phyloP scores from a whole-genome alignment of 2,888 invertebrate genomes.

The Oxytorus armatus region DNA sequence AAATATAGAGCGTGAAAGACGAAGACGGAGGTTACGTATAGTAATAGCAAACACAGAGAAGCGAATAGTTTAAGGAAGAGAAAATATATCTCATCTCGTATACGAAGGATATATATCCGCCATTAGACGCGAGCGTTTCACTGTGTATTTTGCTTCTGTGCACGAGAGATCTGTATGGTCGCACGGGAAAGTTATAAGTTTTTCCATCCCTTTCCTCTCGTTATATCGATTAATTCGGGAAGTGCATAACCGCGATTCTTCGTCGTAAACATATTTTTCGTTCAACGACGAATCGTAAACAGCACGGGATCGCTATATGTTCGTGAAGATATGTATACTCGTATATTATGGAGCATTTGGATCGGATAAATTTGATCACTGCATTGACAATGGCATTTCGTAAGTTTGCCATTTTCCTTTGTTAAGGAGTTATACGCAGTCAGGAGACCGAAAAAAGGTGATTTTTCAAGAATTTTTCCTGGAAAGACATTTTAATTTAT shows the following conservation, averaged over 20 bases:
- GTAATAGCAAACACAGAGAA: neutral
- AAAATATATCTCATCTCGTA: conserved; percentile 18
- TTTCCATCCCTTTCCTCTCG: conserved; percentile 22
- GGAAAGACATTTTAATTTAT: no score
- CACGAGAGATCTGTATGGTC: neutral
- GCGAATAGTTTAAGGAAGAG: neutral
- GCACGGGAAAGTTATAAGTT: conserved; percentile 8
- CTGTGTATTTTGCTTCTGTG: neutral
- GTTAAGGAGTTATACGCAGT: no score
- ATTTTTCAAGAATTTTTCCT: no score
- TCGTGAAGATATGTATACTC: neutral
- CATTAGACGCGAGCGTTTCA: neutral
- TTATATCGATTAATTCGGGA: conserved; percentile 52
- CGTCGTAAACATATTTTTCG: conserved; percentile 66
- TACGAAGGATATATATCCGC: neutral
- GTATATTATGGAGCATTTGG: no score
- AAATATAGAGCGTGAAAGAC: conserved; percentile 19
- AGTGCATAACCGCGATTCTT: conserved; percentile 2
- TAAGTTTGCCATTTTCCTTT: no score
- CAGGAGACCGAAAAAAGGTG: no score
- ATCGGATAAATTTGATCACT: no score
- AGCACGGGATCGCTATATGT: conserved; percentile 16
- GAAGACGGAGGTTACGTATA: conserved; percentile 5
- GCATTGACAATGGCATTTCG: no score
- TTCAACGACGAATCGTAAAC: conserved; percentile 52